Evolutionary conservation across 2,888 invertebrate species (phyloP).

Genomic region (Rhopalosiphum nymphaeae): DNA sequence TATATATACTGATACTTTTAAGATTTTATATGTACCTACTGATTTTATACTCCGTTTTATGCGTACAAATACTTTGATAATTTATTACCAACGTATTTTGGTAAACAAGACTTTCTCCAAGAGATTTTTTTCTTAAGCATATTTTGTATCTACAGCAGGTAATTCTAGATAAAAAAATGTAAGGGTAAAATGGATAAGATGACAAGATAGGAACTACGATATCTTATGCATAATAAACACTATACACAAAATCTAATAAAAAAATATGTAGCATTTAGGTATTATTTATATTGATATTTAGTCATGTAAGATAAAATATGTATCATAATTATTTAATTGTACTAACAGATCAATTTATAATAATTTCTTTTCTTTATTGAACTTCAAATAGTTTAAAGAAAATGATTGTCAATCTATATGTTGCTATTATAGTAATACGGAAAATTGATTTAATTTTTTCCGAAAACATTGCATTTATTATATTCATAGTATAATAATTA

Average conservation of each 20-base stretch:
- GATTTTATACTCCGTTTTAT: background rate
- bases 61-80: background rate
- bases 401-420: too few relatives aligned
- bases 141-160: background rate
- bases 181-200: background rate
- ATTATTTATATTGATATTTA: too few relatives aligned
- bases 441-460: too few relatives aligned
- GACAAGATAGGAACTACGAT: background rate
- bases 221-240: background rate
- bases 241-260: background rate
- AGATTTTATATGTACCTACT: background rate
- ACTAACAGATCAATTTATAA: too few relatives aligned
- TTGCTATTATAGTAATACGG: too few relatives aligned
- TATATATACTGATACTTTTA: background rate
- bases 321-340: too few relatives aligned
- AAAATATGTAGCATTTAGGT: too few relatives aligned
- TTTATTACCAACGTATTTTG: background rate
- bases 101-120: constrained; percentile 12
- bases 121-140: background rate
- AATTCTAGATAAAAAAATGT: background rate
- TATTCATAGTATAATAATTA: too few relatives aligned
- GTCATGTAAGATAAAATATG: too few relatives aligned
- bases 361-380: too few relatives aligned
- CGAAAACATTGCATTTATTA: too few relatives aligned
- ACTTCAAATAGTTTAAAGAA: too few relatives aligned